Percentiles rank a stretch among this genome's conserved stretches.
Conservation (phyloP, 2,113 vertebrate genomes). For the Oreocharis arfaki region DNA sequence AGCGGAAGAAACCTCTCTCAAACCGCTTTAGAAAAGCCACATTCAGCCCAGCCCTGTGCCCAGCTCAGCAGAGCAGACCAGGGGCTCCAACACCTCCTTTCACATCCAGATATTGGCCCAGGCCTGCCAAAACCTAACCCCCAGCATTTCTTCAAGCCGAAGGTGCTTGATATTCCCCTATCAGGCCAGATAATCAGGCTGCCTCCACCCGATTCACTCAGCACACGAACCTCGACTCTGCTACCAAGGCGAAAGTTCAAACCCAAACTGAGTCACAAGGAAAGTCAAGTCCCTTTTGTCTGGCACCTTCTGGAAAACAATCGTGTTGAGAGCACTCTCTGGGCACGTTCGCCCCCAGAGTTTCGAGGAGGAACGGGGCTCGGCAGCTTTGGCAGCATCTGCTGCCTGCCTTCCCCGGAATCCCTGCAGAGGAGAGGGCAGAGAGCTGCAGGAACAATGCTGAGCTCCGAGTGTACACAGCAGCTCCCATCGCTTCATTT, state of each 20-base stretch:
- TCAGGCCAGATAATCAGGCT: neutral
- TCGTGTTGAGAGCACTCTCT: neutral
- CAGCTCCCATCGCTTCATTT: neutral
- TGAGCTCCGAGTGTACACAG: neutral
- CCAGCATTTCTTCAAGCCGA: neutral
- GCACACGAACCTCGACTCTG: accelerated
- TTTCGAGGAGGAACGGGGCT: neutral
- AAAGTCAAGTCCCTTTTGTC: neutral
- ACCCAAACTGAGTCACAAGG: neutral
- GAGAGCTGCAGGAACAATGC: neutral
- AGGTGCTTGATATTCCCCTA: accelerated
- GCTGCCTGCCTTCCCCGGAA: neutral
- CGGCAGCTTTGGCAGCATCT: neutral
- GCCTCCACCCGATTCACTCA: neutral
- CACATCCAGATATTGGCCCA: neutral
- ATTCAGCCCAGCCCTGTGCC: accelerated
- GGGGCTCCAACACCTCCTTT: neutral
- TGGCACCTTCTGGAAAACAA: neutral
- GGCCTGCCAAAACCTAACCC: neutral
- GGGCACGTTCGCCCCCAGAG: neutral
- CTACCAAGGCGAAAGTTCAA: neutral
- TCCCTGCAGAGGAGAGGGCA: neutral
- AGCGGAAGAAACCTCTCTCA: neutral
- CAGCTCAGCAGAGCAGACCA: neutral
- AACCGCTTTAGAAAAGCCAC: neutral